Evolutionary conservation across 1,140 invertebrate genomes (phyloP).

Genomic region (Caenorhabditis brenneri): DNA sequence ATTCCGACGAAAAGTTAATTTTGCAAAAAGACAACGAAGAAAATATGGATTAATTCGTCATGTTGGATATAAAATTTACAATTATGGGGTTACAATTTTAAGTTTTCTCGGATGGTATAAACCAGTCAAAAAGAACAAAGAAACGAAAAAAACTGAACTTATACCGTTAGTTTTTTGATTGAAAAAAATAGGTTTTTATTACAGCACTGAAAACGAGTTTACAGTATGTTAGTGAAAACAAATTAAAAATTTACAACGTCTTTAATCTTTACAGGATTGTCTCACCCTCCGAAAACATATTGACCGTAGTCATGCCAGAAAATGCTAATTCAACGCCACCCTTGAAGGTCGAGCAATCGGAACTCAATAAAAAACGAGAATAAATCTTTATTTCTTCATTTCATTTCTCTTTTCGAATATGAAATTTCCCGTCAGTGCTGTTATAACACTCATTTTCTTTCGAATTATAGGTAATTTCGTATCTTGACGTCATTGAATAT

Average conservation of each 20-base stretch:
- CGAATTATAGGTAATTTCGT: background rate
- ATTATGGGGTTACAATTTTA: background rate
- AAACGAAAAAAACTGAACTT: background rate
- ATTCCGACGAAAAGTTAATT: background rate
- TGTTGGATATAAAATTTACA: background rate
- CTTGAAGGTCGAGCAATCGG: background rate
- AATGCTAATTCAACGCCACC: background rate
- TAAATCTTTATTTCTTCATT: background rate
- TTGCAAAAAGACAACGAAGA: background rate
- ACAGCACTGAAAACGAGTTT: background rate
- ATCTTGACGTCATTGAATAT: background rate
- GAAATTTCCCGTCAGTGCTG: background rate
- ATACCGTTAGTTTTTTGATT: background rate
- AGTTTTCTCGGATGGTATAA: background rate
- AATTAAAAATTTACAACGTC: background rate
- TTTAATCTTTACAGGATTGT: background rate
- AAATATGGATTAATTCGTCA: background rate
- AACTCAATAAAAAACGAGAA: background rate
- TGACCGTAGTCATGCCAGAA: background rate
- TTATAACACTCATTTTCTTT: background rate
- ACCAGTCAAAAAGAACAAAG: background rate
- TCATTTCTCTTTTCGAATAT: background rate
- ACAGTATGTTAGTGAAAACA: background rate
- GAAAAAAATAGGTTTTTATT: no score
- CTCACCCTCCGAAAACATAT: background rate